Conservation (phyloP, 2,797 vertebrate species). For the Podarcis lilfordi region DNA sequence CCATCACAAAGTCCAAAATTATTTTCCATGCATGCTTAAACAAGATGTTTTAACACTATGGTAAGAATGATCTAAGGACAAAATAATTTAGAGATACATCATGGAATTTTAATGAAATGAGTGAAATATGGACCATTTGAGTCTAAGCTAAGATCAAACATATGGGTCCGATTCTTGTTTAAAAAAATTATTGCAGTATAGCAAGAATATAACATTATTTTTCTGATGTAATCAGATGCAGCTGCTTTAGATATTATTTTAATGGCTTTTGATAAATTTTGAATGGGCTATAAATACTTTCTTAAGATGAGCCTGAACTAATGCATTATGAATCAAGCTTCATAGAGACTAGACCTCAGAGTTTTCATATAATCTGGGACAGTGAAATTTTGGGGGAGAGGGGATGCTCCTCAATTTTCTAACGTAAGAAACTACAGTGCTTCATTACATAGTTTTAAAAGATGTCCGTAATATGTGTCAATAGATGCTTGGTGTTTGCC, state of each 20-base stretch:
- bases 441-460: background rate
- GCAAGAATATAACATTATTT: slow-evolving; percentile 51
- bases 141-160: slow-evolving; percentile 46
- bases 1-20: background rate
- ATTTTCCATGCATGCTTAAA: background rate
- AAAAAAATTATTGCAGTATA: background rate
- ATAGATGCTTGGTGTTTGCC: background rate
- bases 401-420: background rate
- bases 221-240: slow-evolving; percentile 62
- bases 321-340: slow-evolving; percentile 59
- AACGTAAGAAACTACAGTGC: background rate
- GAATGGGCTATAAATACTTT: slow-evolving; percentile 3
- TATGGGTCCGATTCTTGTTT: slow-evolving; percentile 48
- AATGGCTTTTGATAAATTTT: slow-evolving; percentile 57
- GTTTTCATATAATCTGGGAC: slow-evolving; percentile 1
- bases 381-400: background rate
- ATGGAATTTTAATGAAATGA: slow-evolving; percentile 51
- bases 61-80: slow-evolving; percentile 51
- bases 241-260: slow-evolving; percentile 62
- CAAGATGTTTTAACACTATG: background rate
- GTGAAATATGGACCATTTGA: slow-evolving; percentile 62
- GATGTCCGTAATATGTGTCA: background rate
- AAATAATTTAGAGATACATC: slow-evolving; percentile 61
- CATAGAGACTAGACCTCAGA: slow-evolving; percentile 24
- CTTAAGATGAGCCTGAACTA: slow-evolving; percentile 53